These are phyloP conservation scores for Catagonus wagneri DNA, from an alignment of 2,113 vertebrate genomes.

Conservation along the genomic window DNA sequence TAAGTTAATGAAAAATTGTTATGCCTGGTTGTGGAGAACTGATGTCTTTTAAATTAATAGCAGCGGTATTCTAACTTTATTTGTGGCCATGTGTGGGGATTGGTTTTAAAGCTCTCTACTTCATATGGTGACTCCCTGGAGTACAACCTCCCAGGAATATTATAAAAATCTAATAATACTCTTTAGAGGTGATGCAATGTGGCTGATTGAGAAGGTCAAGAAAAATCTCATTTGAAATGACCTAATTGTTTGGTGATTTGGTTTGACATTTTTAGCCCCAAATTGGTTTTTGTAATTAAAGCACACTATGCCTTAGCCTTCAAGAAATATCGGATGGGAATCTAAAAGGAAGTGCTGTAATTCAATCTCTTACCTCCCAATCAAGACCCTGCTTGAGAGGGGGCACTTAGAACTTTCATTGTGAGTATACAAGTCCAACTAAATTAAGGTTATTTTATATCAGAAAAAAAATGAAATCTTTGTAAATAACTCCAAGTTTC, in stretches of 20 bases:
- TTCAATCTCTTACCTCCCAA: conserved; percentile 87
- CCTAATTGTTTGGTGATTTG: conserved; percentile 89
- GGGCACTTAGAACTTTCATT: conserved; percentile 84
- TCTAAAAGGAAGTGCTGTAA: conserved; percentile 86
- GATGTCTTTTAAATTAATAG: conserved; percentile 88
- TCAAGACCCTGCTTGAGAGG: conserved; percentile 83
- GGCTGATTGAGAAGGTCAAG: conserved; percentile 90
- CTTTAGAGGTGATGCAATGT: conserved; percentile 88
- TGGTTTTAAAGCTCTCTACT: conserved; percentile 85
- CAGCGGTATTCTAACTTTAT: conserved; percentile 87
- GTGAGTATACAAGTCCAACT: conserved; percentile 71
- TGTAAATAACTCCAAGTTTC: conserved; percentile 22
- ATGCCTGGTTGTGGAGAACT: conserved; percentile 82
- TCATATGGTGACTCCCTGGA: conserved; percentile 85
- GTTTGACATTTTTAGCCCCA: conserved; percentile 91
- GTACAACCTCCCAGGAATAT: conserved; percentile 87
- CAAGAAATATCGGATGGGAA: conserved; percentile 88
- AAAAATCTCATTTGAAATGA: conserved; percentile 90
- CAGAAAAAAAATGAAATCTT: conserved; percentile 19
- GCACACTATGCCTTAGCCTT: conserved; percentile 87
- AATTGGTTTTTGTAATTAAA: conserved; percentile 91
- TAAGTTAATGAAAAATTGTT: conserved; percentile 87
- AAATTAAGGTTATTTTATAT: conserved; percentile 31
- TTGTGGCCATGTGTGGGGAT: conserved; percentile 88
- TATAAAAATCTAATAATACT: conserved; percentile 91